Conservation (phyloP, 2,113 vertebrate genomes). For the Sinocyclocheilus rhinocerous region DNA sequence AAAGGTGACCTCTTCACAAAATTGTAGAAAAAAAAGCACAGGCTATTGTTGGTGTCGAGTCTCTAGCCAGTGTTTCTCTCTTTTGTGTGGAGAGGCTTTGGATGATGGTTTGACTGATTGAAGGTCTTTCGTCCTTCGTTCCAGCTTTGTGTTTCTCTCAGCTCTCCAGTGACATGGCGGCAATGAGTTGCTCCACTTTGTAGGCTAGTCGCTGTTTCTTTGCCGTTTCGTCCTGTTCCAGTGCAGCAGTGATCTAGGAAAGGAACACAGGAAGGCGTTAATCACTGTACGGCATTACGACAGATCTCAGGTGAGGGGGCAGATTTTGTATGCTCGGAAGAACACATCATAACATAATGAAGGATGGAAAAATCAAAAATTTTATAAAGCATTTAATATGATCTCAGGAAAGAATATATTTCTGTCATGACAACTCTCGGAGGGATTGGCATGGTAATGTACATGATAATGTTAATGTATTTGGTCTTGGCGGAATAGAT, state of each 20-base stretch:
- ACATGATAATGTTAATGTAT: too few species aligned
- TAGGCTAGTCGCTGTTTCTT: constrained; percentile 90
- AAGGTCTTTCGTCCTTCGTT: constrained; percentile 35
- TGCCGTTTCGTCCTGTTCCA: constrained; percentile 95
- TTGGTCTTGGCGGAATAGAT: too few species aligned
- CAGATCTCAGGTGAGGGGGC: background rate
- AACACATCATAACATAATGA: background rate
- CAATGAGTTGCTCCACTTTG: constrained; percentile 96
- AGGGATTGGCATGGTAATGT: too few species aligned
- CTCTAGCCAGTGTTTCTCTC: constrained; percentile 38
- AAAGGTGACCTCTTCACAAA: constrained; percentile 37
- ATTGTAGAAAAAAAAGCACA: constrained; percentile 28
- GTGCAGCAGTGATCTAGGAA: constrained; percentile 87
- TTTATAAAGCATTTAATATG: constrained; percentile 14
- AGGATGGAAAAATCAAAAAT: background rate
- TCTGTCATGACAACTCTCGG: too few species aligned
- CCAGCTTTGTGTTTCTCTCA: constrained; percentile 71
- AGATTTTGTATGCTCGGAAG: background rate
- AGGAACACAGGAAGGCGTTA: constrained; percentile 15
- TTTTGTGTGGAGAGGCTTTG: constrained; percentile 39
- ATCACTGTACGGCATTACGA: background rate
- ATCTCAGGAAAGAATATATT: constrained; percentile 14
- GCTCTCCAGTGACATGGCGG: constrained; percentile 95
- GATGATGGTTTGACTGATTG: constrained; percentile 38
- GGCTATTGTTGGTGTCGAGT: constrained; percentile 24